These are phyloP conservation scores for Sanderia malayensis DNA, from an alignment of 30 jellyfish, hydroid and myxozoan species.

Conservation along the genomic window DNA sequence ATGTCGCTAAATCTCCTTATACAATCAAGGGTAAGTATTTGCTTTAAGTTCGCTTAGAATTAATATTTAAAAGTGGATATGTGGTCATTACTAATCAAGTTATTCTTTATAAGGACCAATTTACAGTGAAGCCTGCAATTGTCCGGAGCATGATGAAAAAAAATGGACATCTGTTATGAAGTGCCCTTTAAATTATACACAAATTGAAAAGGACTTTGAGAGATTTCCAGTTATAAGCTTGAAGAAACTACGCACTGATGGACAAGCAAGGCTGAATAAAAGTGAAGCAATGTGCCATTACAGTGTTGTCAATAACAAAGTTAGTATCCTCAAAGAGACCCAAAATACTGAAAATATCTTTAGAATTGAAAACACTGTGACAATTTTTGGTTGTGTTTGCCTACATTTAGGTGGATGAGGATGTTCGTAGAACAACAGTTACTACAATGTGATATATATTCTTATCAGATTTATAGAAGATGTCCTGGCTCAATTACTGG, in stretches of 20 bases:
- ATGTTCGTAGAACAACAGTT: too few relatives aligned
- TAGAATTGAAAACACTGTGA: too few relatives aligned
- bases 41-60: too few relatives aligned
- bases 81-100: too few relatives aligned
- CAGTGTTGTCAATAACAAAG: slow-evolving; percentile 65
- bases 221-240: slow-evolving; percentile 66
- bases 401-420: too few relatives aligned
- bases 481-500: slow-evolving; percentile 74
- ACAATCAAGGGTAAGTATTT: slow-evolving; percentile 45
- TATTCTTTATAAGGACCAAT: slow-evolving; percentile 21
- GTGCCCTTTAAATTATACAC: slow-evolving; percentile 59
- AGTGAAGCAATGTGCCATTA: slow-evolving; percentile 77
- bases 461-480: slow-evolving; percentile 70
- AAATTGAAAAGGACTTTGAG: slow-evolving; percentile 60
- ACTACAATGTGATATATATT: too few relatives aligned
- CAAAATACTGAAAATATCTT: too few relatives aligned
- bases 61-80: too few relatives aligned
- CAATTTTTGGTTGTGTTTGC: too few relatives aligned
- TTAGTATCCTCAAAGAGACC: too few relatives aligned
- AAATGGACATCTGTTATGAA: slow-evolving; percentile 57
- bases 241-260: slow-evolving; percentile 44
- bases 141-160: slow-evolving; percentile 64
- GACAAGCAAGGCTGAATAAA: slow-evolving; percentile 18
- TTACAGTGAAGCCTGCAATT: slow-evolving; percentile 73
- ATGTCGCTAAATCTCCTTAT: slow-evolving; percentile 79